Evolutionary conservation across 2,113 vertebrate genomes (phyloP), one percentile per base, ranked within the genome.

Genomic region (Platichthys flesus): DNA sequence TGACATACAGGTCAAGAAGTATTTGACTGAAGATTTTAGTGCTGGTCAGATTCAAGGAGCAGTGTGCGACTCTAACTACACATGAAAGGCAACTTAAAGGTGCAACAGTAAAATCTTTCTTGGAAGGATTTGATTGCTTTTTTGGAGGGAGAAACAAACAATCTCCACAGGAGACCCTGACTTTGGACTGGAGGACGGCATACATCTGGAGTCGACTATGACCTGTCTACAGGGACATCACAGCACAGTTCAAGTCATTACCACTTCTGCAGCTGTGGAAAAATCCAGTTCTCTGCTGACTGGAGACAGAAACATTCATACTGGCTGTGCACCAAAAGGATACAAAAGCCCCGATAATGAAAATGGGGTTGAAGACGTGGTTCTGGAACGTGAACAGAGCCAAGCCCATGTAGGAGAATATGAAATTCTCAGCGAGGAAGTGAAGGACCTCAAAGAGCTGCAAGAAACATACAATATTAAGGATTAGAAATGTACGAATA

Each of bases 381-480:
- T 97, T 98, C 96, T 98, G 97, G 95, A 98, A 99, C 79, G 97
- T 99, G 91, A 99, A 99, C 28, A 98, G 93, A 0, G 97, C 97
- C 94, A 99, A 91, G 16, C 97, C 97, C 97, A 99, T 99, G 83
- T 98, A 98, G 82, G 97, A 98, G 92, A 99, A 99, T 89, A 99
- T 99, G 94, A 99, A 99, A 88, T 98, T 99, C 92, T 99, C 97
- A 4, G 97, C 97, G 93, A 99, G 88, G 91, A 99, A 99, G 89
- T 99, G 97, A 74, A 99, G 93, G 26, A 96, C 96, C 76, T 99
- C 97, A 78, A 99, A 99, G 47, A 99, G 96, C 97, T 98, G 85
- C 37, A 49, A 9, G 37, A 20, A 56, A 54, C 42, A 78, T 8
- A 62, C 6, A 21, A 84, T 0, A 72, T 18, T 52, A 3, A 51